phyloP scores from a whole-genome alignment of 1,140 invertebrate genomes.

The Yoshiicerus persimilis region DNA sequence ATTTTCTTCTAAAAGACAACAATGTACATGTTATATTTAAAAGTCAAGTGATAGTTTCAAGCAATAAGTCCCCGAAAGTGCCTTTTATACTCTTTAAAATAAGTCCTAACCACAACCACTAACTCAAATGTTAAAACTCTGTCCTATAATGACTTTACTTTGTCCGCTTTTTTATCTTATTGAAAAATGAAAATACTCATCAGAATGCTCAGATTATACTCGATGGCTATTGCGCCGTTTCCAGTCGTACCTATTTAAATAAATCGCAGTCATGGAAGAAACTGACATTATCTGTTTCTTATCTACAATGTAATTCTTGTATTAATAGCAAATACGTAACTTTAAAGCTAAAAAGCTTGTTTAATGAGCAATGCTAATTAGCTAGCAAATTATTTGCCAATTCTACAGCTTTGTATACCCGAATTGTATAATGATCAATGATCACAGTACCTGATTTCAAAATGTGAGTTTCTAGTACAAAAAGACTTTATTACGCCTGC shows the following conservation, averaged over 20 bases:
- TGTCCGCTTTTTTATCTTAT: no score
- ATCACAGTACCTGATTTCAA: not conserved
- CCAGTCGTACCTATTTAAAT: not conserved
- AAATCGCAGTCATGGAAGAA: not conserved
- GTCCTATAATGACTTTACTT: no score
- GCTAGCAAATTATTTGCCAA: not conserved
- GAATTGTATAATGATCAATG: not conserved
- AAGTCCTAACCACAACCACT: no score
- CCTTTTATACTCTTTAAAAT: no score
- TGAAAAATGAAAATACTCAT: not conserved
- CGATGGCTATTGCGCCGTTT: not conserved
- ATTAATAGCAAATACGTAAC: not conserved
- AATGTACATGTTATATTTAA: not conserved
- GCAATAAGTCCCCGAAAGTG: not conserved
- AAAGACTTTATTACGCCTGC: no score
- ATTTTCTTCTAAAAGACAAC: not conserved
- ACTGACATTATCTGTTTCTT: not conserved
- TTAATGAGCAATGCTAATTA: not conserved
- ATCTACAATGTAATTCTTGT: not conserved
- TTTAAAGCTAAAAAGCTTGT: not conserved
- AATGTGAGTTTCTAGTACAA: not conserved
- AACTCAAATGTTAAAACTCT: no score
- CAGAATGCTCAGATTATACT: not conserved
- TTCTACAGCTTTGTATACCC: not conserved
- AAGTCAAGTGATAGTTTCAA: not conserved